A percentile compares a stretch with the other conserved stretches of the same genome.
Evolutionary conservation across 2,888 invertebrate genomes (phyloP).

Genomic region (Dysmachus trigonus): DNA sequence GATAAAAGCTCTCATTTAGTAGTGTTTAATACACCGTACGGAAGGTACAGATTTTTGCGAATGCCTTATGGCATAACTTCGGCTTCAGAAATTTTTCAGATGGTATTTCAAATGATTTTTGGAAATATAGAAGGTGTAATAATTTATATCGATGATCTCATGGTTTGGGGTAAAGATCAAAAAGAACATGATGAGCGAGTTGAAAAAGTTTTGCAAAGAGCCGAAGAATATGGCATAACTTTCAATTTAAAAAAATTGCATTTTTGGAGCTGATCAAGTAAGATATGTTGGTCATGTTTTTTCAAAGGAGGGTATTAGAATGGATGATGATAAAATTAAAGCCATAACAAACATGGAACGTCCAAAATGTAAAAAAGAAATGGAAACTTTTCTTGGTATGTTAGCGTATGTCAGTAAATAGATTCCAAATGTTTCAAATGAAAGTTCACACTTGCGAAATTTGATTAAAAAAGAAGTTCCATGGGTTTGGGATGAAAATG

Average conservation of each 20-base stretch:
- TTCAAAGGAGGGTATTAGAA: constrained; percentile 41
- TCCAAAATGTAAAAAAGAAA: constrained; percentile 43
- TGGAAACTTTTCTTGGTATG: constrained; percentile 48
- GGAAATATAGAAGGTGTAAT: constrained; percentile 56
- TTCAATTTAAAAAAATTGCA: not conserved
- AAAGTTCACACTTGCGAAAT: constrained; percentile 44
- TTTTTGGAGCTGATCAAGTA: constrained; percentile 48
- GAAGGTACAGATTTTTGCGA: constrained; percentile 53
- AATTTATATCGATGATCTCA: constrained; percentile 58
- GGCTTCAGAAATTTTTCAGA: constrained; percentile 58
- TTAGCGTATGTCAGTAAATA: constrained; percentile 51
- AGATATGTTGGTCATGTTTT: constrained; percentile 54
- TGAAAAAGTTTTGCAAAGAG: constrained; percentile 45
- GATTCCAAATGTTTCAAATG: constrained; percentile 50
- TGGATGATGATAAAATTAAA: constrained; percentile 36
- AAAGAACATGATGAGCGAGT: constrained; percentile 50
- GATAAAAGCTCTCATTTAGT: constrained; percentile 45
- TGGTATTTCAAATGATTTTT: constrained; percentile 55
- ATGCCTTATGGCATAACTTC: constrained; percentile 57
- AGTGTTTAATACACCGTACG: constrained; percentile 48
- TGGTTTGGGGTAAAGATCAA: constrained; percentile 51
- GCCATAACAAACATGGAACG: constrained; percentile 47
- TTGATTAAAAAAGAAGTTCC: constrained; percentile 45
- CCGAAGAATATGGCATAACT: constrained; percentile 46
- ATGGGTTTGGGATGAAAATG: constrained; percentile 47